phyloP scores from a whole-genome alignment of 2,797 vertebrate genomes.

The Chanos chanos region DNA sequence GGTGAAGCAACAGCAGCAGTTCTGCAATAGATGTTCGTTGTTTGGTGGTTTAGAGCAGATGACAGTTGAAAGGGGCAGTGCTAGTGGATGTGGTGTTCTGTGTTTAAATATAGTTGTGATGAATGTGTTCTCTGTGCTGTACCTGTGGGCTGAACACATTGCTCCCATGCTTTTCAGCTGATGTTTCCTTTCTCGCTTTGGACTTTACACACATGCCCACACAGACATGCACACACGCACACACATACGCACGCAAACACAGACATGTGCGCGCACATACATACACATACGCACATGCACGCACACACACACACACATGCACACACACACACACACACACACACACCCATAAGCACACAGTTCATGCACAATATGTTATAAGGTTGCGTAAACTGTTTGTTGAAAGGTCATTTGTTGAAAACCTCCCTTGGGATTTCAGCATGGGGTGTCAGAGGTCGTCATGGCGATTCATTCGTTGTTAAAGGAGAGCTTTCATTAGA shows the following conservation, averaged over 20 bases:
- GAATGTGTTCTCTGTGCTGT: conserved; percentile 30
- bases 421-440: not conserved
- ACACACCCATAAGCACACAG: too few species aligned
- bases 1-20: not conserved
- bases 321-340: not conserved
- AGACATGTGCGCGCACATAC: too few species aligned
- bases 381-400: too few species aligned
- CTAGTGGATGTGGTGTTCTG: not conserved
- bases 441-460: conserved; percentile 9
- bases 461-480: conserved; percentile 54
- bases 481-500: conserved; percentile 63
- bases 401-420: not conserved
- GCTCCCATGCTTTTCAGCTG: not conserved
- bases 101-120: conserved; percentile 48
- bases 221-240: too few species aligned
- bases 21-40: not conserved
- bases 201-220: not conserved
- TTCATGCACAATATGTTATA: not conserved
- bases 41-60: too few species aligned
- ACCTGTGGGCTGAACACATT: conserved; percentile 27
- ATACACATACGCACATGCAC: not conserved
- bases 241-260: not conserved
- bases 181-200: not conserved
- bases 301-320: not conserved
- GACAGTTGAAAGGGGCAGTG: not conserved